A percentile compares a stretch with the other conserved stretches of the same genome.
Conservation (phyloP, 1,140 invertebrate genomes). For the Drosophila yakuba region DNA sequence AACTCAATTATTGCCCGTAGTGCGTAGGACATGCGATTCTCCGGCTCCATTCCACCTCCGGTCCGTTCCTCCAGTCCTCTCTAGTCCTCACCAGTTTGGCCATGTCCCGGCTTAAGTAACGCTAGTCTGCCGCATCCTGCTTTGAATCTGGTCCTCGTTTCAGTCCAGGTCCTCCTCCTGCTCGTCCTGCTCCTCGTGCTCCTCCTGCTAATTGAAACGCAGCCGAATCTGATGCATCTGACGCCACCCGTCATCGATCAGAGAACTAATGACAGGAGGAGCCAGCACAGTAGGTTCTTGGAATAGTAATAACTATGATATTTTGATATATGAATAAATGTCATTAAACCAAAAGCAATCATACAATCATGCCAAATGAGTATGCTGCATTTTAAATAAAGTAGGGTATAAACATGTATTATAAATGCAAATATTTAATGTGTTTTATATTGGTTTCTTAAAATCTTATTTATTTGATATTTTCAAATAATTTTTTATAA, state of each 20-base stretch:
- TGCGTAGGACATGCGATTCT: slow-evolving; percentile 40
- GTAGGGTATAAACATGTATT: no score
- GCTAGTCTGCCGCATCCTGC: slow-evolving; percentile 39
- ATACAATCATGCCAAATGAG: no score
- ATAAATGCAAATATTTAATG: no score
- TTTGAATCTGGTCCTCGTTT: slow-evolving; percentile 18
- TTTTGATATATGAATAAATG: no score
- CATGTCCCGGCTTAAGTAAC: slow-evolving; percentile 56
- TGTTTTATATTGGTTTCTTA: no score
- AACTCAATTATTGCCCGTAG: slow-evolving; percentile 75
- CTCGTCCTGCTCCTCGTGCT: slow-evolving; percentile 12
- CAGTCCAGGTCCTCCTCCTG: neutral
- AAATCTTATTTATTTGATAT: neutral
- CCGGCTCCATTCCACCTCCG: slow-evolving; percentile 6
- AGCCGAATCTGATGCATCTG: slow-evolving; percentile 51
- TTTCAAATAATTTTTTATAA: neutral
- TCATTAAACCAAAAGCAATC: no score
- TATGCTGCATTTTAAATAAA: no score
- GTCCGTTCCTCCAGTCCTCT: slow-evolving; percentile 6
- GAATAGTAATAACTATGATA: no score
- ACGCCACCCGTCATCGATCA: slow-evolving; percentile 38
- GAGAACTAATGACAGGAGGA: slow-evolving; percentile 5
- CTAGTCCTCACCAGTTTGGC: slow-evolving; percentile 18
- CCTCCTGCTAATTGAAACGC: slow-evolving; percentile 55
- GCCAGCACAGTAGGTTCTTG: neutral